These are phyloP conservation scores for Gastrophryne carolinensis DNA, from an alignment of 2,797 vertebrate genomes.

Conservation along the genomic window DNA sequence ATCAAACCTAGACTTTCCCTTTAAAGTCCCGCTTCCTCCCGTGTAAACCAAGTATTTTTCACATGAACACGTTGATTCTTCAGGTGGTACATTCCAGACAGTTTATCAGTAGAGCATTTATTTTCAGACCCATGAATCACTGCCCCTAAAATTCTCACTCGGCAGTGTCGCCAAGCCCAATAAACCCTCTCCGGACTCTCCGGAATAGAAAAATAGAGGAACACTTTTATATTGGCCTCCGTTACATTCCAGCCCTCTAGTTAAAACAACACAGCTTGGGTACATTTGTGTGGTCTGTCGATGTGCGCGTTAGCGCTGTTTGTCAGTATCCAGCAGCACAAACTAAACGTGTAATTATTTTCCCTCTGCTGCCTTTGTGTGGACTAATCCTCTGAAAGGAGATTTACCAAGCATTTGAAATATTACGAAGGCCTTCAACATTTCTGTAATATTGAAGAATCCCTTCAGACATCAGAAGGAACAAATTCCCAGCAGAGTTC, in stretches of 20 bases:
- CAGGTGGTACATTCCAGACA: constrained; percentile 56
- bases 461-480: constrained; percentile 73
- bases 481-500: constrained; percentile 71
- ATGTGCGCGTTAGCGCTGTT: constrained; percentile 56
- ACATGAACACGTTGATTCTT: constrained; percentile 16
- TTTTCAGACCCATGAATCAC: constrained; percentile 44
- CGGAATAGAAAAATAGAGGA: constrained; percentile 48
- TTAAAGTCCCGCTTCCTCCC: neutral
- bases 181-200: constrained; percentile 10
- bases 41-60: constrained; percentile 45
- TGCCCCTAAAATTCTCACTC: constrained; percentile 47
- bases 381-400: constrained; percentile 75
- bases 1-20: no score
- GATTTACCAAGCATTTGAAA: constrained; percentile 70
- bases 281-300: constrained; percentile 69
- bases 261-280: constrained; percentile 50
- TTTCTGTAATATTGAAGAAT: constrained; percentile 77
- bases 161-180: constrained; percentile 39
- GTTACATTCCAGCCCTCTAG: constrained; percentile 34
- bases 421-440: constrained; percentile 69
- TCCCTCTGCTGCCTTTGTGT: constrained; percentile 72
- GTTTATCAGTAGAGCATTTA: constrained; percentile 44
- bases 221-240: neutral
- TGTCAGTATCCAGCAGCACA: constrained; percentile 61
- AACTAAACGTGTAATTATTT: constrained; percentile 71